Percentiles rank a stretch among this genome's conserved stretches.
Evolutionary conservation across 2,113 vertebrate species (phyloP).

Genomic region (Sciurus niger): DNA sequence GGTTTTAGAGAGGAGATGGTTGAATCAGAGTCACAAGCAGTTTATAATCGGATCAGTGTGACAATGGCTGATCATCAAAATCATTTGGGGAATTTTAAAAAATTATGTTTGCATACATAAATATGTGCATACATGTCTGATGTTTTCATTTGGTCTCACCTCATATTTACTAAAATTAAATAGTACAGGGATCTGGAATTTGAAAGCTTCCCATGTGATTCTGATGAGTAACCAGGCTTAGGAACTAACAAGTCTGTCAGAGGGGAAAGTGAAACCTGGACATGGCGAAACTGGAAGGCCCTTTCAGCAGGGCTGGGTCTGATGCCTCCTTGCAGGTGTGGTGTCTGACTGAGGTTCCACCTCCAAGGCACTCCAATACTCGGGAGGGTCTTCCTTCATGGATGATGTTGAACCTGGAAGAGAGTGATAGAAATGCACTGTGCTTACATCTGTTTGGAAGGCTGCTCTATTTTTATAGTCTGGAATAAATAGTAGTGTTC

Average conservation of each 20-base stretch:
- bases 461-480: not conserved
- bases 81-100: not conserved
- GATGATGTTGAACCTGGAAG: not conserved
- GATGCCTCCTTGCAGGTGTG: fast-evolving
- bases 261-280: not conserved
- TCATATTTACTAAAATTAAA: not conserved
- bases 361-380: fast-evolving
- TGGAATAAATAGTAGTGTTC: not conserved
- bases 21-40: not conserved
- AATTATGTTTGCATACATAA: not conserved
- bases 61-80: not conserved
- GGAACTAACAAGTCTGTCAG: not conserved
- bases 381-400: not conserved
- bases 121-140: not conserved
- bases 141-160: not conserved
- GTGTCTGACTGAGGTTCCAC: fast-evolving
- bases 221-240: not conserved
- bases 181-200: not conserved
- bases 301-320: not conserved
- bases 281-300: not conserved
- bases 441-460: not conserved
- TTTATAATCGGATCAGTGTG: not conserved
- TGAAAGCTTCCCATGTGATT: not conserved
- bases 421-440: fast-evolving
- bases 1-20: not conserved